These are phyloP conservation scores for Plusia festucae DNA, from an alignment of 2,888 invertebrate species.

Conservation along the genomic window DNA sequence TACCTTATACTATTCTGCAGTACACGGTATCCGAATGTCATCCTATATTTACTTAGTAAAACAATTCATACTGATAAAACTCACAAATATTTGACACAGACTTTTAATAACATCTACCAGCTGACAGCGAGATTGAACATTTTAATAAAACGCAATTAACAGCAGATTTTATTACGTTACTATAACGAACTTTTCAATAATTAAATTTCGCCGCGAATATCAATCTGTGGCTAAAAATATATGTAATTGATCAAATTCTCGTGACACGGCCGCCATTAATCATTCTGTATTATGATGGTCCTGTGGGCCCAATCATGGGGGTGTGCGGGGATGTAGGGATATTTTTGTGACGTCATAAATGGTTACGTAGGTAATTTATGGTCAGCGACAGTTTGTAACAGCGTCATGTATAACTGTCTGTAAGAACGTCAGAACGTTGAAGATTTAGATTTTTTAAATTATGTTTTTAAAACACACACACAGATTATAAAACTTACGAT, in stretches of 20 bases:
- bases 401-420: slow-evolving; percentile 15
- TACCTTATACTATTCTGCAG: no score
- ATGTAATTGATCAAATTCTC: slow-evolving; percentile 55
- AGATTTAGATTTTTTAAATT: neutral
- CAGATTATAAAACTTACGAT: slow-evolving; percentile 24
- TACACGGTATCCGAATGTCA: no score
- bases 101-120: neutral
- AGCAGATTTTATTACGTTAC: slow-evolving; percentile 7
- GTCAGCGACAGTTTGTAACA: slow-evolving; percentile 1
- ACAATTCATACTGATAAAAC: no score
- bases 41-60: no score
- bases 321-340: slow-evolving; percentile 7
- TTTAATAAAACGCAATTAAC: slow-evolving; percentile 16
- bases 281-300: slow-evolving; percentile 40
- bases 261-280: slow-evolving; percentile 47
- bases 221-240: slow-evolving; percentile 52
- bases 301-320: slow-evolving; percentile 7
- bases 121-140: slow-evolving; percentile 23
- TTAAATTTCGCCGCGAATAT: slow-evolving; percentile 47
- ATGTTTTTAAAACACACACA: no score
- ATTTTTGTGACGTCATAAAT: slow-evolving; percentile 8
- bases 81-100: neutral
- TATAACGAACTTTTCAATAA: slow-evolving; percentile 16
- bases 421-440: neutral
- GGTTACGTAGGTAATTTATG: slow-evolving; percentile 11